phyloP scores from a whole-genome alignment of 1,140 invertebrate genomes.

The Diachasmimorpha longicaudata region DNA sequence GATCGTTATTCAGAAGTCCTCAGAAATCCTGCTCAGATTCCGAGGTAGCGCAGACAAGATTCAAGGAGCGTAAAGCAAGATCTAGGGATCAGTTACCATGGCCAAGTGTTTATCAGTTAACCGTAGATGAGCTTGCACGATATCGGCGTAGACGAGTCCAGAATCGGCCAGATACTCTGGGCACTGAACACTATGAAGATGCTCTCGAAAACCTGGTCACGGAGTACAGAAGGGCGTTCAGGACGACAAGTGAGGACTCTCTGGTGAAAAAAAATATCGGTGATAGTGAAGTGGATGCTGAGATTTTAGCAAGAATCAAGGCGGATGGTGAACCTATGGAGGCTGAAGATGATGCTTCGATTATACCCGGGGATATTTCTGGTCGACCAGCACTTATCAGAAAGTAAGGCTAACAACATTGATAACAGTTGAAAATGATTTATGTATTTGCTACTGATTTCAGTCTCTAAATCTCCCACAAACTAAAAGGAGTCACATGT shows the following conservation, averaged over 20 bases:
- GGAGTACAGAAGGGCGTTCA: conserved; percentile 53
- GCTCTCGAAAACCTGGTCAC: conserved; percentile 39
- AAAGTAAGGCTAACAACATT: conserved; percentile 28
- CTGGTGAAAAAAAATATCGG: conserved; percentile 1
- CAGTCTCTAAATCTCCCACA: too few relatives aligned
- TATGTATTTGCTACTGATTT: too few relatives aligned
- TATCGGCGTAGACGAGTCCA: conserved; percentile 60
- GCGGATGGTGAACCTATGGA: conserved; percentile 35
- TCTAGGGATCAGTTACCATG: conserved; percentile 44
- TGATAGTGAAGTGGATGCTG: background rate
- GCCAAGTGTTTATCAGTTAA: conserved; percentile 61
- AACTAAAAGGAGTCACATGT: too few relatives aligned
- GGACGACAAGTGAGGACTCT: conserved; percentile 44
- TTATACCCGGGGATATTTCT: conserved; percentile 13
- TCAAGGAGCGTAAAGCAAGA: conserved; percentile 38
- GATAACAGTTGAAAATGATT: too few relatives aligned
- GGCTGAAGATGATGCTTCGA: conserved; percentile 24
- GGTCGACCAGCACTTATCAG: conserved; percentile 29
- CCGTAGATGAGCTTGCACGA: conserved; percentile 64
- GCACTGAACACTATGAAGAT: conserved; percentile 25
- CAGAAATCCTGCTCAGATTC: conserved; percentile 52
- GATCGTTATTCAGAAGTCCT: conserved; percentile 13
- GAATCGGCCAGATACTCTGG: conserved; percentile 50
- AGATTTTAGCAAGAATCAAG: background rate
- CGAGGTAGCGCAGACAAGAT: conserved; percentile 50